These are phyloP conservation scores for Xiphorhynchus erythropygius DNA, from an alignment of 2,797 vertebrate species.

Conservation along the genomic window DNA sequence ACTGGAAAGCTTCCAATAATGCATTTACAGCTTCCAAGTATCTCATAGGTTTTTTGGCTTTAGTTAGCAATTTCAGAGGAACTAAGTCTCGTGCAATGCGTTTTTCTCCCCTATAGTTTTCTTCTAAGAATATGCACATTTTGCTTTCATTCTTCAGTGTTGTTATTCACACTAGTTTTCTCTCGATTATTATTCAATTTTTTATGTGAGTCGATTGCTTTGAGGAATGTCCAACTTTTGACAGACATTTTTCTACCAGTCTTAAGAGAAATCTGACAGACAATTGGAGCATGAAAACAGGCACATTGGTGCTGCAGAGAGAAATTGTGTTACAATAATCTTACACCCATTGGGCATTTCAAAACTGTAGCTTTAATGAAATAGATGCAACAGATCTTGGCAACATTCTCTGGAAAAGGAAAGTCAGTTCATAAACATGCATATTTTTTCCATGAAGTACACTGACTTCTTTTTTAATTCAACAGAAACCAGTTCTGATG, in stretches of 20 bases:
- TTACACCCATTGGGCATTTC: not conserved
- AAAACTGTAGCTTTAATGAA: not conserved
- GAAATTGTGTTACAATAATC: not conserved
- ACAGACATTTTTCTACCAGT: not conserved
- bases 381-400: not conserved
- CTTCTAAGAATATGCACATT: not conserved
- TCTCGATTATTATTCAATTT: not conserved
- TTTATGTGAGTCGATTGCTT: not conserved
- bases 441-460: not conserved
- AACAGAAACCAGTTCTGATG: not conserved
- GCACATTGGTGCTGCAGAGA: not conserved
- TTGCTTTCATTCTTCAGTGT: not conserved
- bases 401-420: not conserved
- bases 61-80: not conserved
- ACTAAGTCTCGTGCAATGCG: not conserved
- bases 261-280: not conserved
- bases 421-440: not conserved
- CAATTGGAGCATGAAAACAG: slow-evolving; percentile 3
- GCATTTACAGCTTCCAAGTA: not conserved
- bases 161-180: not conserved
- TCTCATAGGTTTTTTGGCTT: not conserved
- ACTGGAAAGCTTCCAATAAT: not conserved
- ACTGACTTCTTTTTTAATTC: not conserved
- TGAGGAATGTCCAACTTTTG: slow-evolving; percentile 7
- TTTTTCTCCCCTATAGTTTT: not conserved